Evolutionary conservation across 2,888 invertebrate species (phyloP), one percentile per base, ranked within the genome.

Genomic region (Trichacis sp.): DNA sequence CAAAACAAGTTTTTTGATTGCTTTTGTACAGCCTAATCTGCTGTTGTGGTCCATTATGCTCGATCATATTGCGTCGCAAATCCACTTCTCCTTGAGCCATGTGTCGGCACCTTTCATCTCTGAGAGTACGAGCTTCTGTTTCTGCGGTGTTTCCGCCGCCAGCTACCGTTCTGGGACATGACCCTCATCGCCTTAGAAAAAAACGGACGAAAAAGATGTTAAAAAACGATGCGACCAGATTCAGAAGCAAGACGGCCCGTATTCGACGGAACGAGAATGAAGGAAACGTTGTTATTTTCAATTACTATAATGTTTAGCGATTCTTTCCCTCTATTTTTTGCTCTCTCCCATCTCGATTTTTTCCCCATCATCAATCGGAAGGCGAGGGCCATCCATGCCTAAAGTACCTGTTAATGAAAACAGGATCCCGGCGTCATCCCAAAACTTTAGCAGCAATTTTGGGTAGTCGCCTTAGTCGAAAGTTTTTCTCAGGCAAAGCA

Each of bases 81-180:
- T 73, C 72, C 71, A 69, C 73, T 73, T 76, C 75, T 72, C 68
- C 72, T 76, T 74, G 70, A 70, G 67, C 64, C 58, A 59, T 64
- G 68, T 71, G 75, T 72, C 78, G 78, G 79, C 72, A 69, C 71
- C 79, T 79, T 79, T 79, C 77, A 79, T 79, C 78, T 78, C 65
- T 53, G 70, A 64, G 71, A 76, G 76, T 76, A 70, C 75, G 75
- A 78, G 79, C 79, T 79, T 79, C 79, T 79, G 79, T 79, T 79
- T 79, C 78, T 76, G 73, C 77, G 75, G 77, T 78, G 78, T 79
- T 79, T 79, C 79, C 78, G 79, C 75, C 77, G 75, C 70, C 76
- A 76, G 78, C 78, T 79, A 78, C 79, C 77, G 78, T 78, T 70
- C 74, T 78, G 77, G 77, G 78, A 78, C 78, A 79, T 74, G 78